Conservation (phyloP, 2,888 invertebrate species). For the Cerastis rubricosa region DNA sequence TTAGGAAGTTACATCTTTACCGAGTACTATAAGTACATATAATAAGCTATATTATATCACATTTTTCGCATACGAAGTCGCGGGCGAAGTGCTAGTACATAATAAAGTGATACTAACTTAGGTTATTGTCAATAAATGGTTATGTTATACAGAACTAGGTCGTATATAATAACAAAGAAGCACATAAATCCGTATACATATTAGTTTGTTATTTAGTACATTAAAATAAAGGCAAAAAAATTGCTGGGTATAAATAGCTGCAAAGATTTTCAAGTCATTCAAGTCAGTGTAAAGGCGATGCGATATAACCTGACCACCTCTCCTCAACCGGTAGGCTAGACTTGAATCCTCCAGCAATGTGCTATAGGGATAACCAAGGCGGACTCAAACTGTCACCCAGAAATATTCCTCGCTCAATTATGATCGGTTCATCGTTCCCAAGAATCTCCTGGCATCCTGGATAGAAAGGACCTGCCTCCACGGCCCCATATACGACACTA, state of each 20-base stretch:
- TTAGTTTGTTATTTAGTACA: neutral
- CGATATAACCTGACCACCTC: neutral
- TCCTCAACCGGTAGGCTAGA: neutral
- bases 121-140: conserved; percentile 5
- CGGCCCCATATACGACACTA: no score
- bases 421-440: neutral
- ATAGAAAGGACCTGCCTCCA: neutral
- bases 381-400: neutral
- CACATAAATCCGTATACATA: neutral
- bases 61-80: no score
- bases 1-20: no score
- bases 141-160: neutral
- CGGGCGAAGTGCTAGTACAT: neutral
- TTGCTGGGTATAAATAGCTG: no score
- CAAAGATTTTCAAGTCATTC: neutral
- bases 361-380: neutral
- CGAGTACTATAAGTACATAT: no score
- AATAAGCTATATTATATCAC: no score
- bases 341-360: neutral
- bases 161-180: neutral
- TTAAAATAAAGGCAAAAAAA: neutral
- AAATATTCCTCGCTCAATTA: neutral
- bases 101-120: neutral
- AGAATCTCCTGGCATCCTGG: neutral
- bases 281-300: neutral